Base-by-base conservation (phyloP, 2,797 vertebrate genomes). In the Eulemur coronatus region DNA sequence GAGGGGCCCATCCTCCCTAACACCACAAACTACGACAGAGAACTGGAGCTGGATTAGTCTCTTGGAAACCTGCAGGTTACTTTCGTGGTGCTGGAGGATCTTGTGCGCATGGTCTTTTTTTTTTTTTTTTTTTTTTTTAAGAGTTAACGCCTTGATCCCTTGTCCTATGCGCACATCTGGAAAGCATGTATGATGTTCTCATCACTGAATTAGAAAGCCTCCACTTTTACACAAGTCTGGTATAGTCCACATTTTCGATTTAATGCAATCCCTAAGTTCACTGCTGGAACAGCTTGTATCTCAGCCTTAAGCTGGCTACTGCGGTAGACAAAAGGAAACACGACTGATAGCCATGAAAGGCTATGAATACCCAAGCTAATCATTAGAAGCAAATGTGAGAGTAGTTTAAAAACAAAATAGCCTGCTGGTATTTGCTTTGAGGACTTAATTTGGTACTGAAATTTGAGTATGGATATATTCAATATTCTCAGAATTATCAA, bases 391-490 rank as follows among this genome's bases (percentile, higher is more conserved):
- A 48, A 93, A 93, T 28, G 13, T 12, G 22, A 80, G 50, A 84
- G 65, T 30, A 59, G 4, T 67, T 85, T 84, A 67, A 59, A 81
- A 92, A 76, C 48, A 63, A 78, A 92, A 92, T n/a, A n/a, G 28
- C 11, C 33, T 76, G 43, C 13, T 67, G 50, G 33, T 35, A 48
- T 80, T 93, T 91, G 80, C 72, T 67, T 76, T 61, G 80, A 78
- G 57, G 63, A 57, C 57, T 89, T 70, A 55, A 55, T 79, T 46
- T 93, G 65, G 22, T 92, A 67, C 7, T 78, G 75, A 63, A 87
- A 84, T 76, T 89, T 95, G 12, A 89, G 65, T 33, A 94, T 6
- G 17, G 17, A 17, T 87, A 76, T 82, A 81, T 94, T 89, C 84
- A 78, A 69, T 69, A 55, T 55, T 46, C 41, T 89, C 76, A 84